phyloP scores from a whole-genome alignment of 2,113 vertebrate genomes.

The Herpailurus yagouaroundi region DNA sequence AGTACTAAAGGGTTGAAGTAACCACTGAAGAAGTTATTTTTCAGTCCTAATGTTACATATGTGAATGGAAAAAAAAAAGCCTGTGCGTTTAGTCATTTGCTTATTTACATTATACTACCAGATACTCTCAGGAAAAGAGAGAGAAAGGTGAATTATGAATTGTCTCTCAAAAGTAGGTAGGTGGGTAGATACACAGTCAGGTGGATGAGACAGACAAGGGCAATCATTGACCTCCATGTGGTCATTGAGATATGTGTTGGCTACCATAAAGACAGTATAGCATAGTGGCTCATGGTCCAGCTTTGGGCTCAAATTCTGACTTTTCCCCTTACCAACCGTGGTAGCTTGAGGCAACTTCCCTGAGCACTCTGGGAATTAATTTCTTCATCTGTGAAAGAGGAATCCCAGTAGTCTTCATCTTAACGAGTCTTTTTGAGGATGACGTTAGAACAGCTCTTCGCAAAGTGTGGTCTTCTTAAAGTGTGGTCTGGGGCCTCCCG shows the following conservation, averaged over 20 bases:
- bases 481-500: not conserved
- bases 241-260: not conserved
- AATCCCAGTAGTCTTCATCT: not conserved
- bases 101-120: constrained; percentile 17
- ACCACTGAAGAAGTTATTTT: not conserved
- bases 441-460: not conserved
- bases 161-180: not conserved
- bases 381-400: not conserved
- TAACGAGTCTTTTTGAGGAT: not conserved
- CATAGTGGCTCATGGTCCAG: not conserved
- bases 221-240: not conserved
- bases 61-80: not conserved
- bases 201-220: not conserved
- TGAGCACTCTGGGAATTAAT: not conserved
- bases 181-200: not conserved
- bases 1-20: not conserved
- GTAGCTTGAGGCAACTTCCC: not conserved
- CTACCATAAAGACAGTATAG: not conserved
- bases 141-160: constrained; percentile 16
- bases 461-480: not conserved
- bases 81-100: not conserved
- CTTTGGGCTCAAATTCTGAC: not conserved
- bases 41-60: not conserved
- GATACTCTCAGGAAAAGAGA: not conserved
- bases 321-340: not conserved